A percentile compares a stretch with the other conserved stretches of the same genome.
These are phyloP conservation scores for Scaptomyza flava DNA, from an alignment of 2,888 invertebrate genomes.

Conservation along the genomic window DNA sequence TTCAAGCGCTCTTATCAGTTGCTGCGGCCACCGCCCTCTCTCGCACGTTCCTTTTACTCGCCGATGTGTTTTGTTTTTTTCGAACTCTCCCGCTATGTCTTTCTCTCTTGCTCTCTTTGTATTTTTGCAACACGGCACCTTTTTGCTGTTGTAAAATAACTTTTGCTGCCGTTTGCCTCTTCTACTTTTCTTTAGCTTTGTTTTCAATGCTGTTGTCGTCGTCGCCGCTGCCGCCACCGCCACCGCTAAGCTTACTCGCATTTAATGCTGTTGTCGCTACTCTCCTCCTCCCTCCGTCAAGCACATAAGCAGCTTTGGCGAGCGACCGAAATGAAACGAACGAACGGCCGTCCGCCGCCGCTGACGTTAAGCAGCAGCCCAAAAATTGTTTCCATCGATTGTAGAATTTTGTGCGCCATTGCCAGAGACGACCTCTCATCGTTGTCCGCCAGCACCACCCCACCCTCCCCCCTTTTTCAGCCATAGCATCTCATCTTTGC, in stretches of 20 bases:
- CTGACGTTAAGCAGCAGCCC: conserved; percentile 46
- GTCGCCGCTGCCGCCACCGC: conserved; percentile 13
- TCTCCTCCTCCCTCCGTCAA: background rate
- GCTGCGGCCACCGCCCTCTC: conserved; percentile 51
- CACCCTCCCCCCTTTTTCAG: conserved; percentile 1
- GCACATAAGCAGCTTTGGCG: conserved; percentile 39
- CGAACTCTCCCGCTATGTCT: conserved; percentile 10
- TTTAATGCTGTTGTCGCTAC: conserved; percentile 34
- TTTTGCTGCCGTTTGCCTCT: conserved; percentile 54
- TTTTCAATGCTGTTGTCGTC: conserved; percentile 30
- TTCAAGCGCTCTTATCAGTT: conserved; percentile 57
- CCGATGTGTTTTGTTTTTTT: conserved; percentile 8
- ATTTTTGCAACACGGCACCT: conserved; percentile 53
- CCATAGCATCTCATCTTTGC: conserved; percentile 34
- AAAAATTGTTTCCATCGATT: conserved; percentile 63
- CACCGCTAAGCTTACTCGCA: conserved; percentile 49
- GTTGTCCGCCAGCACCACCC: conserved; percentile 2
- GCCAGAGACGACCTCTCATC: conserved; percentile 11
- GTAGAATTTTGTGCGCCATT: conserved; percentile 55
- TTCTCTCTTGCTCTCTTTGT: conserved; percentile 13
- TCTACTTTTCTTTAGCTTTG: conserved; percentile 51
- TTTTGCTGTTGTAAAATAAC: conserved; percentile 51
- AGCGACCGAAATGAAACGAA: conserved; percentile 33
- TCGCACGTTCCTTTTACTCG: background rate
- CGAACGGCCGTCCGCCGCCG: conserved; percentile 35